Evolutionary conservation across 2,113 vertebrate species (phyloP), one percentile per base, ranked within the genome.

Genomic region (Oryzias woworae): DNA sequence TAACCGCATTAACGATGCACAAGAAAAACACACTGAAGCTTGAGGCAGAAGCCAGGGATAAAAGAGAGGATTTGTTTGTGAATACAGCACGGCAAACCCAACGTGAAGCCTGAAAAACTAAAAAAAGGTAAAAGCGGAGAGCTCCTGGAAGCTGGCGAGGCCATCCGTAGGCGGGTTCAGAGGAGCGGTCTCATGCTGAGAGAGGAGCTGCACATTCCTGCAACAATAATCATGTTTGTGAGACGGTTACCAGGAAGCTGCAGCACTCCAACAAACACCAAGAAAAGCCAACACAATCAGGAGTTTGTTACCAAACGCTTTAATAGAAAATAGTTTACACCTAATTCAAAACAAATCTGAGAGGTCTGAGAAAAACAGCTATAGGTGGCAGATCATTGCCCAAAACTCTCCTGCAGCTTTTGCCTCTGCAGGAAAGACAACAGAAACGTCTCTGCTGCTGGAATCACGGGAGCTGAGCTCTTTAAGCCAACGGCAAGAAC

Each of bases 281-380:
- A 66, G 77, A 43, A 77, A 62, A 69, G 14, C 46, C 51, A 71
- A 73, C 75, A 69, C 7, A 46, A 67, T 60, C 46, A 18, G 66
- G 58, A 63, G 69, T 77, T 81, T 70, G 84, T 78, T 59, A 87
- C 45, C 80, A 85, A 79, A 81, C 80, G 52, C 82, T 85, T 88
- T 83, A 88, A 77, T 83, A 82, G 59, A 84, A 90, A 88, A 84
- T 80, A 85, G 67, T 66, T 68, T 75, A 72, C 75, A 83, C 23
- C 23, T 46, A 78, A 84, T 74, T 66, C 49, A 51, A 73, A 79
- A 82, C n/a, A 73, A 59, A 68, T 73, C 77, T 46, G 56, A 48
- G 54, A 10, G 28, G 58, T 54, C 42, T 58, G 47, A 66, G 7
- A 66, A 43, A 8, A 17, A 18, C n/a, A 46, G 44, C 16, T n/a